Conservation (phyloP, 2,797 vertebrate species). For the Orientallactaga sibirica region DNA sequence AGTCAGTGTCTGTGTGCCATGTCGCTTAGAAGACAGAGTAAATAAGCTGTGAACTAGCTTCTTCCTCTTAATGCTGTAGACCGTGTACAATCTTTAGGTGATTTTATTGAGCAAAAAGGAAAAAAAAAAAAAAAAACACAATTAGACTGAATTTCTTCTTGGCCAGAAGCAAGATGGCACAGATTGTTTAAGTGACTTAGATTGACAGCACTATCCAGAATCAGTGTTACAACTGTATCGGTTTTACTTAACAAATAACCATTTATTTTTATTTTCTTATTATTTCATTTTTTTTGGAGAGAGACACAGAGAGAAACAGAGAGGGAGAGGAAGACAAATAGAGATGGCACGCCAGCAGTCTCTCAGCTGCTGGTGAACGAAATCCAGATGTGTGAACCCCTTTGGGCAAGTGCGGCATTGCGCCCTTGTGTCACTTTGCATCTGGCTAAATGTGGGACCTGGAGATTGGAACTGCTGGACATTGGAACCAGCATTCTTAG, state of each 20-base stretch:
- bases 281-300: too few relatives aligned
- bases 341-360: too few relatives aligned
- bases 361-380: too few relatives aligned
- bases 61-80: background rate
- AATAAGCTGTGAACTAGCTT: background rate
- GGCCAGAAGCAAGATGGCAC: background rate
- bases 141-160: background rate
- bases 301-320: too few relatives aligned
- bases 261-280: background rate
- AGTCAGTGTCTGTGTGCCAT: background rate
- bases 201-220: background rate
- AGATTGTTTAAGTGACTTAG: background rate
- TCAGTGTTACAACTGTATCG: background rate
- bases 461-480: too few relatives aligned
- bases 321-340: too few relatives aligned
- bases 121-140: background rate
- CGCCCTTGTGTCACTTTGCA: too few relatives aligned
- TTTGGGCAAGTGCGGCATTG: too few relatives aligned
- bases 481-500: too few relatives aligned
- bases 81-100: background rate
- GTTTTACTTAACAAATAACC: background rate
- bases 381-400: too few relatives aligned
- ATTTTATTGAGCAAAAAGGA: background rate
- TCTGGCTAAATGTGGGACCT: too few relatives aligned
- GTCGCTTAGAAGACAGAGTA: background rate